Conservation (phyloP, 2,797 vertebrate species). For the Sebastes steindachneri region DNA sequence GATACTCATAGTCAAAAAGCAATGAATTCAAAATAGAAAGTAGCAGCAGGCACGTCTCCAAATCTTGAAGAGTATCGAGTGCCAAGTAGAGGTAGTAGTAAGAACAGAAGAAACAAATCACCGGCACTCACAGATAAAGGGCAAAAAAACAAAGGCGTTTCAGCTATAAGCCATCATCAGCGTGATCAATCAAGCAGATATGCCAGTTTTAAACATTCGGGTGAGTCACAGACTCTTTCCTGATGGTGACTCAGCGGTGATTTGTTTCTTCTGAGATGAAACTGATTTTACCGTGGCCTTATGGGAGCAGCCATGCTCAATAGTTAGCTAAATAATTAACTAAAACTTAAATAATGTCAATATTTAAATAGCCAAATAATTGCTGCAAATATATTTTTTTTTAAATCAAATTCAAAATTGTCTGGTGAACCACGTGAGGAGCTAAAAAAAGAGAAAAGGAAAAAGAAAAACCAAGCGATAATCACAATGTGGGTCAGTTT, state of each 20-base stretch:
- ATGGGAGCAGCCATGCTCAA: background rate
- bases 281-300: background rate
- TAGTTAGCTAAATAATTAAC: background rate
- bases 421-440: background rate
- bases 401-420: background rate
- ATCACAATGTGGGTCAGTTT: slow-evolving; percentile 57
- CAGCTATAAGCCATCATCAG: too few relatives aligned
- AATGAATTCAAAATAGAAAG: background rate
- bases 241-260: too few relatives aligned
- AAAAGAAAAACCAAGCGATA: background rate
- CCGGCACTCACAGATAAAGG: too few relatives aligned
- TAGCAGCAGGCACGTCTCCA: too few relatives aligned
- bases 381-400: background rate
- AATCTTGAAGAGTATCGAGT: too few relatives aligned
- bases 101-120: too few relatives aligned
- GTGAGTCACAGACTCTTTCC: too few relatives aligned
- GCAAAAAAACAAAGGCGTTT: too few relatives aligned
- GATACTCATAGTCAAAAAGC: background rate
- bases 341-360: background rate
- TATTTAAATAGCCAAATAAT: background rate
- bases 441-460: background rate
- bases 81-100: too few relatives aligned
- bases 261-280: too few relatives aligned
- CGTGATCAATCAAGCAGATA: too few relatives aligned
- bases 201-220: too few relatives aligned